Conservation (phyloP, 1,140 invertebrate genomes). For the Drosophila repleta region DNA sequence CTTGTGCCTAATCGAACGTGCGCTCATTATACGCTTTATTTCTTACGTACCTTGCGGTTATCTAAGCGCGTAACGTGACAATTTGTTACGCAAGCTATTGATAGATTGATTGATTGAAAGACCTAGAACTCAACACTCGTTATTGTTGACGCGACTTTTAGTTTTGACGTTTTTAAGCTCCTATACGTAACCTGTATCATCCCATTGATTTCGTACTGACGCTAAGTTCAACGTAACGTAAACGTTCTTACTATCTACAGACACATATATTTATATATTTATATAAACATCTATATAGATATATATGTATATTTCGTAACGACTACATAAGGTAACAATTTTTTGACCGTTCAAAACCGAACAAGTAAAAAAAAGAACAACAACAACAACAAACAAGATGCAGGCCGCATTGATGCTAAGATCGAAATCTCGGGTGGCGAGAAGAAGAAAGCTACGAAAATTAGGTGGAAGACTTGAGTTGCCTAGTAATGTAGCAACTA, state of each 20-base stretch:
- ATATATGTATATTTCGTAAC: slow-evolving; percentile 7
- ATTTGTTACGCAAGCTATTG: slow-evolving; percentile 44
- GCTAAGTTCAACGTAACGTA: slow-evolving; percentile 28
- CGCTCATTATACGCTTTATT: slow-evolving; percentile 62
- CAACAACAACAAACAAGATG: slow-evolving; percentile 89
- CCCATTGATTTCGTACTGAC: slow-evolving; percentile 72
- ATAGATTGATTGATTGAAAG: slow-evolving; percentile 24
- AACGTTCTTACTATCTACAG: slow-evolving; percentile 18
- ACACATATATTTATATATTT: no score
- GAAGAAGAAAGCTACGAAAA: slow-evolving; percentile 89
- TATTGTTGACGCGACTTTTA: slow-evolving; percentile 60
- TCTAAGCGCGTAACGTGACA: slow-evolving; percentile 16
- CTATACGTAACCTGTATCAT: slow-evolving; percentile 81
- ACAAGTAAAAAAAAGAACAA: slow-evolving; percentile 54
- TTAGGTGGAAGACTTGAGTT: slow-evolving; percentile 89
- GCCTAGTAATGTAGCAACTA: slow-evolving; percentile 93
- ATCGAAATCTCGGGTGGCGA: slow-evolving; percentile 91
- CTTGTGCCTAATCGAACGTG: slow-evolving; percentile 76
- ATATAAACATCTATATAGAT: no score
- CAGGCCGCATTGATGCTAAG: slow-evolving; percentile 95
- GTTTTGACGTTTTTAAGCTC: slow-evolving; percentile 80
- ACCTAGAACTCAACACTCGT: slow-evolving; percentile 1
- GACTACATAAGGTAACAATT: slow-evolving; percentile 44
- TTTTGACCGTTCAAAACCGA: slow-evolving; percentile 56
- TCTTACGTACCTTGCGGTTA: slow-evolving; percentile 54